These are phyloP conservation scores for Acanthopleura granulata DNA, from an alignment of 2,888 invertebrate species.

Conservation along the genomic window DNA sequence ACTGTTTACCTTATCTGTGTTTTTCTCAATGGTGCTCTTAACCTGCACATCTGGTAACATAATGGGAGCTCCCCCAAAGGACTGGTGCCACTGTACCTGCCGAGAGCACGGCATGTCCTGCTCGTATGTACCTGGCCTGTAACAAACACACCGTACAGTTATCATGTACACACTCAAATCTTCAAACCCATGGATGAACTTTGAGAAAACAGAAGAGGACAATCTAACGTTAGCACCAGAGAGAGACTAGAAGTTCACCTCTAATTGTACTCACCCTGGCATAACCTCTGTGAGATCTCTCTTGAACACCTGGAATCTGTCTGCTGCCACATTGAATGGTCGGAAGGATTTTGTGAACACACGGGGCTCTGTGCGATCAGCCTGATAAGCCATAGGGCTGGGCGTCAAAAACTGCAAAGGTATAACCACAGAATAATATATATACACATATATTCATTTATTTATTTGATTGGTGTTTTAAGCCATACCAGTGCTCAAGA, in stretches of 20 bases:
- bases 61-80: conserved; percentile 67
- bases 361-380: conserved; percentile 48
- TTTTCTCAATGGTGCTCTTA: conserved; percentile 66
- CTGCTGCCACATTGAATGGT: conserved; percentile 62
- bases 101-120: conserved; percentile 54
- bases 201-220: no score
- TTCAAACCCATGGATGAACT: no score
- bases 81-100: conserved; percentile 68
- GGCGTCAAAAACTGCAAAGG: conserved; percentile 57
- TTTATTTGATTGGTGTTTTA: no score
- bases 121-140: conserved; percentile 68
- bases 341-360: conserved; percentile 56
- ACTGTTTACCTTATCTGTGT: conserved; percentile 66
- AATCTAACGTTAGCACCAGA: no score
- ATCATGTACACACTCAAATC: no score
- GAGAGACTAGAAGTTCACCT: no score
- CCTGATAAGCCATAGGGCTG: conserved; percentile 56
- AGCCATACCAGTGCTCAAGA: no score
- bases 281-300: conserved; percentile 58
- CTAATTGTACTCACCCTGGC: conserved; percentile 57
- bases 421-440: no score
- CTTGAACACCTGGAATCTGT: conserved; percentile 59
- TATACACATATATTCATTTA: no score
- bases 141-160: conserved; percentile 24
- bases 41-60: conserved; percentile 62